phyloP scores from a whole-genome alignment of 1,140 invertebrate species.

The Dolichoris vasculosae region DNA sequence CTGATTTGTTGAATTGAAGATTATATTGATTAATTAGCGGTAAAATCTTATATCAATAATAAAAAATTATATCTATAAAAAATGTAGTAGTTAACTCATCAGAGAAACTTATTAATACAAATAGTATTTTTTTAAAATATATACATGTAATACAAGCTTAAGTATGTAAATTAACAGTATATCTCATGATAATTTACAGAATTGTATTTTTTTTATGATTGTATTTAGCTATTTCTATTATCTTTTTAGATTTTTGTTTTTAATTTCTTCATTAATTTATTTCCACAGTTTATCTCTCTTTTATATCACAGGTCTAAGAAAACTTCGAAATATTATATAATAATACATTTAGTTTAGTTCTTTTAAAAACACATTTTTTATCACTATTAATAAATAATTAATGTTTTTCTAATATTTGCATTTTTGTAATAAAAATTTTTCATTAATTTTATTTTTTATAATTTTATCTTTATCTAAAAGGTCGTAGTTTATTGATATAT shows the following conservation, averaged over 20 bases:
- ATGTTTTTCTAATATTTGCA: background rate
- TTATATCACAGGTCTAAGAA: slow-evolving; percentile 2
- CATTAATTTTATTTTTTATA: background rate
- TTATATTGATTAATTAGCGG: background rate
- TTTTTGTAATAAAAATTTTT: no score
- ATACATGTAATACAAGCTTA: background rate
- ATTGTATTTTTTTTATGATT: background rate
- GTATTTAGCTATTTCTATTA: background rate
- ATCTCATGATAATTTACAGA: background rate
- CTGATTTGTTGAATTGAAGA: background rate
- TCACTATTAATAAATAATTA: background rate
- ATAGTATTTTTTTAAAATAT: background rate
- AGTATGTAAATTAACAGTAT: background rate
- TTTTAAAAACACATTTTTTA: background rate
- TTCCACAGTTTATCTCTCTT: background rate
- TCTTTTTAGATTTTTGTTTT: background rate
- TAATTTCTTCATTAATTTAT: background rate
- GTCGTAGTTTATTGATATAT: background rate
- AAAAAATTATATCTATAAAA: background rate
- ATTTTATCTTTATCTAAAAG: background rate
- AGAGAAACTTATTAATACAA: no score
- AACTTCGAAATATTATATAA: background rate
- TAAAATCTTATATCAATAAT: background rate
- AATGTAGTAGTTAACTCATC: no score
- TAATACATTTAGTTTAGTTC: background rate